Evolutionary conservation across 2,888 invertebrate genomes (phyloP).

Genomic region (Lacanobia oleracea): DNA sequence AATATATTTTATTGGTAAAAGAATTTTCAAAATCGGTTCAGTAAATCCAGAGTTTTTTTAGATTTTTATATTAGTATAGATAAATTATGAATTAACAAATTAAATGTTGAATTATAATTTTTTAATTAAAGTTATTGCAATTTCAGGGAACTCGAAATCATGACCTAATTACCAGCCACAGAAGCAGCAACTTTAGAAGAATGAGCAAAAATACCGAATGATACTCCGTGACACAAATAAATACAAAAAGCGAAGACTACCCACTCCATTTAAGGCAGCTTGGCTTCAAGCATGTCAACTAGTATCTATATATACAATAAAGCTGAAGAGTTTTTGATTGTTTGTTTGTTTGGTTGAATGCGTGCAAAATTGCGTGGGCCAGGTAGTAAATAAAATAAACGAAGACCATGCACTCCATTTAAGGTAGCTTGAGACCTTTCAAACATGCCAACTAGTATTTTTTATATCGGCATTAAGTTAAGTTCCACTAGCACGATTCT

Average conservation of each 20-base stretch:
- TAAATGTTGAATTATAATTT: no score
- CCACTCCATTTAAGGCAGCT: conserved; percentile 14
- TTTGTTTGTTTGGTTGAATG: no score
- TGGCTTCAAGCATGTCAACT: not conserved
- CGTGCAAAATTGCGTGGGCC: no score
- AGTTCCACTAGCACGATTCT: conserved; percentile 30
- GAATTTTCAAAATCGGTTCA: no score
- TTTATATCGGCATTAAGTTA: not conserved
- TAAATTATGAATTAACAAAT: no score
- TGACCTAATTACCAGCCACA: not conserved
- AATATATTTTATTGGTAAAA: no score
- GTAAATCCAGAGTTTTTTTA: no score
- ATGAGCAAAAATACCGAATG: not conserved
- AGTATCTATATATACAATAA: not conserved
- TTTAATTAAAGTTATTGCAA: no score
- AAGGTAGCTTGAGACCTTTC: conserved; percentile 6
- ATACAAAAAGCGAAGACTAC: not conserved
- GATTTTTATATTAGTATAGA: no score
- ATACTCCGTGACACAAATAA: not conserved
- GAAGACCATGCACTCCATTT: not conserved
- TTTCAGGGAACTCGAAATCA: not conserved
- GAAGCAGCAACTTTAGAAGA: not conserved
- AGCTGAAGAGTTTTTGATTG: no score
- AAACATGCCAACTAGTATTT: conserved; percentile 7
- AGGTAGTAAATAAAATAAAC: no score